Base-by-base conservation (phyloP, 2,888 invertebrate species). In the Melanchra persicariae region DNA sequence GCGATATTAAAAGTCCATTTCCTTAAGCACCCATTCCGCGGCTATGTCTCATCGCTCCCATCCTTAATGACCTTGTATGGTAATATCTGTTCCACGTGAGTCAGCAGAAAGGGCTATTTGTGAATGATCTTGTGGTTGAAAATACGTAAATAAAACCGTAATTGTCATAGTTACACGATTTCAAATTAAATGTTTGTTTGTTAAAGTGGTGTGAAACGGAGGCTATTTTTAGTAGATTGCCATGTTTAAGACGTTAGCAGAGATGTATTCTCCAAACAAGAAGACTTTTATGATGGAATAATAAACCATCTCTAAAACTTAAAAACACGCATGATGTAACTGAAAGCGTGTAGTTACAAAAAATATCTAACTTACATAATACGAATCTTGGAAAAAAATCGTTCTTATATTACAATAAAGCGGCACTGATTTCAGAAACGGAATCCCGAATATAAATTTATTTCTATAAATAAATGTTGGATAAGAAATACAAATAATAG, bases 1-100 rank as follows among this genome's bases (percentile, higher is more conserved):
- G 59, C 72, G 84, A 85, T 85, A 89, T 88, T 85, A 88, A 88
- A 88, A 85, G 73, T 80, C 83, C 86, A 88, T 89, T 88, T 89
- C 83, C 88, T 86, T 85, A 83, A 83, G 81, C 84, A 83, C 79
- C 70, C 78, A 85, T 89, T 88, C 87, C 85, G 79, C 55, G 70
- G 66, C 71, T 75, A 75, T 84, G 83, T 82, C 80, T 89, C 89
- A 79, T 79, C 81, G 57, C 68, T 85, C 82, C 70, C 79, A 72
- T 76, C 73, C 75, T 73, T 86, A 83, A 87, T 85, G 76, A 70
- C 85, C 85, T 82, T 85, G 83, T 86, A 87, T 84, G 87, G 85
- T 74, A 62, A 85, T 87, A 87, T 87, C 71, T 77, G 84, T 60
- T 71, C 67, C 52, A 74, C 78, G 77, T 83, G 82, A 81, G 63